phyloP scores from a whole-genome alignment of 2,888 invertebrate genomes.

The Rhodophaea formosa region DNA sequence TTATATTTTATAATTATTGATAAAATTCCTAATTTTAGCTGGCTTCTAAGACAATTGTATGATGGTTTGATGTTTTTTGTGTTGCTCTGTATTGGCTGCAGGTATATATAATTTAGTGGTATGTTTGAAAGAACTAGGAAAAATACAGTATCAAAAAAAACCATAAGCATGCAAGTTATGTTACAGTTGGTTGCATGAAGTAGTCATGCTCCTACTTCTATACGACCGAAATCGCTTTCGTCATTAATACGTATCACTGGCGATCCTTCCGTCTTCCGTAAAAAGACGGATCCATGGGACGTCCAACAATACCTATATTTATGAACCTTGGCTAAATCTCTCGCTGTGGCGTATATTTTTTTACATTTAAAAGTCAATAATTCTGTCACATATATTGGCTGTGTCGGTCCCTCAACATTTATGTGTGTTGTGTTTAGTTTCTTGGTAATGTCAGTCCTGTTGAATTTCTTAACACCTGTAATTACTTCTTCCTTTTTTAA shows the following conservation, averaged over 20 bases:
- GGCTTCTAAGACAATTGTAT: too few species aligned
- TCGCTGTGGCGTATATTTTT: neutral
- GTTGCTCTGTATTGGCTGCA: neutral
- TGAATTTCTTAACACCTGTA: neutral
- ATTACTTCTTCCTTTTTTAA: neutral
- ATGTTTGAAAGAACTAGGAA: too few species aligned
- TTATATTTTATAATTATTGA: too few species aligned
- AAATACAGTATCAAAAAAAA: too few species aligned
- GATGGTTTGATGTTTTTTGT: neutral
- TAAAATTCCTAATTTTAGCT: too few species aligned
- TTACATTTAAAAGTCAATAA: neutral
- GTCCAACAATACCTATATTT: conserved; percentile 6
- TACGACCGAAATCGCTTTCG: neutral
- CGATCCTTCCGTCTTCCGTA: conserved; percentile 6
- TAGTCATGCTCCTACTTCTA: neutral
- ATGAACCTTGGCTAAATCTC: neutral
- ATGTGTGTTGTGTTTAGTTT: neutral
- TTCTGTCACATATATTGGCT: neutral
- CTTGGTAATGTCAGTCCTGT: neutral
- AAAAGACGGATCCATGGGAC: neutral
- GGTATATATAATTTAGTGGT: neutral
- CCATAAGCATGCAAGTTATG: neutral
- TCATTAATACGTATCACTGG: neutral
- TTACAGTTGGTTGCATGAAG: neutral
- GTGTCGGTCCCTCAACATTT: neutral